Conservation (phyloP, 2,888 invertebrate species). For the Apodemia hepburni region DNA sequence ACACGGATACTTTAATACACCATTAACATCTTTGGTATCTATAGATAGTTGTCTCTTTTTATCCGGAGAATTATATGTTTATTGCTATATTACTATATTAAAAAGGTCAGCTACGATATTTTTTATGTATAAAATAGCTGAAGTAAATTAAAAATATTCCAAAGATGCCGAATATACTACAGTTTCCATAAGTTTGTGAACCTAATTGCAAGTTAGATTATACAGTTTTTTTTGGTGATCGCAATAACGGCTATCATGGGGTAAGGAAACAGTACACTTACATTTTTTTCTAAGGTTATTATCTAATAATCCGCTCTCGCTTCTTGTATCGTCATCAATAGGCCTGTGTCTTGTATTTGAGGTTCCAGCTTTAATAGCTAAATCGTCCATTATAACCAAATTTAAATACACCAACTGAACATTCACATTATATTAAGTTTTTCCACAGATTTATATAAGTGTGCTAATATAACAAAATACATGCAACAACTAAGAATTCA, state of each 20-base stretch:
- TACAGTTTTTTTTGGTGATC: background rate
- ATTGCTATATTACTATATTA: too few species aligned
- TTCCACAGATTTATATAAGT: background rate
- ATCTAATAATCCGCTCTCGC: conserved; percentile 61
- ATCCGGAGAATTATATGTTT: too few species aligned
- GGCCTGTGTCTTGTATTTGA: conserved; percentile 54
- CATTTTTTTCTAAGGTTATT: conserved; percentile 39
- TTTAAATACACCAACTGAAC: background rate
- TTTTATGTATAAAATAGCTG: too few species aligned
- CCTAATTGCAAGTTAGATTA: too few species aligned
- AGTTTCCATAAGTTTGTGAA: too few species aligned
- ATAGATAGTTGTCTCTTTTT: too few species aligned
- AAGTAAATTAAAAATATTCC: too few species aligned
- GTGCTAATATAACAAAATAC: background rate
- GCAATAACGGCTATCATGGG: background rate
- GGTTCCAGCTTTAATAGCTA: conserved; percentile 41
- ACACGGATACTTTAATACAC: too few species aligned
- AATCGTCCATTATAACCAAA: conserved; percentile 18
- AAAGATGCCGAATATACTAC: too few species aligned
- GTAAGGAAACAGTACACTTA: conserved; percentile 43
- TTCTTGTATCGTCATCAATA: conserved; percentile 66
- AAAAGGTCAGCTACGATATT: too few species aligned
- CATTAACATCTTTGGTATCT: too few species aligned
- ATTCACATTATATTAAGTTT: background rate
- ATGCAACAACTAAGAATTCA: background rate